Evolutionary conservation across 2,797 vertebrate genomes (phyloP), one percentile per base, ranked within the genome.

Genomic region (Chromobotia macracanthus): DNA sequence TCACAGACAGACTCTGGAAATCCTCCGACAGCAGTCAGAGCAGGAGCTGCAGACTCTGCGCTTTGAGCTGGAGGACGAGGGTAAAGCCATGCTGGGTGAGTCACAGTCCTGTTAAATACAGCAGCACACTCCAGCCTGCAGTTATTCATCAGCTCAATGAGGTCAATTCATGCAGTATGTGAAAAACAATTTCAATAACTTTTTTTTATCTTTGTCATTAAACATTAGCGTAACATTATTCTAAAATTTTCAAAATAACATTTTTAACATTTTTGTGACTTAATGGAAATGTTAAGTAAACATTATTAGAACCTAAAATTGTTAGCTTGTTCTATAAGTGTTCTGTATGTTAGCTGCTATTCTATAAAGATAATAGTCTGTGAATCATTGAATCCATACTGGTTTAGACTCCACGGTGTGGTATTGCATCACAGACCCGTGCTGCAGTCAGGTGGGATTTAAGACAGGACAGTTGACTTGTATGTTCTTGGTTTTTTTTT

Each of bases 21-120:
- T 95, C 87, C 95, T 99, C 83, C 92, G 95, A 67, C 84, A 97
- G 87, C 96, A 98, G 90, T 97, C 97, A 21, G 95, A 97, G 21
- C 97, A 99, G 88, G 97, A 99, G 81, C 94, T 98, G 82, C 97
- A 99, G 90, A 98, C 97, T 0, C 92, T 99, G 75, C 93, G 97
- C 11, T 98, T 97, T 81, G 98, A 99, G 71, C 90, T 99, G 78
- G 97, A 99, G 89, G 97, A 99, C 31, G 97, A 99, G 89, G 97
- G 97, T 64, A 98, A 98, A 88, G 96, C 96, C 16, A 97, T 99
- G 94, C 94, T 99, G 83, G 95, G 95, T 96, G 93, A 72, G 90
- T 79, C 28, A 11, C 3, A 3, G 28, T 65, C 38, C 25, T 23
- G 64, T 31, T 72, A 72, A 53, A 69, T 75, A 55, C 28, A 75